Base-by-base conservation (phyloP, 2,113 vertebrate genomes). In the Arothron firmamentum region DNA sequence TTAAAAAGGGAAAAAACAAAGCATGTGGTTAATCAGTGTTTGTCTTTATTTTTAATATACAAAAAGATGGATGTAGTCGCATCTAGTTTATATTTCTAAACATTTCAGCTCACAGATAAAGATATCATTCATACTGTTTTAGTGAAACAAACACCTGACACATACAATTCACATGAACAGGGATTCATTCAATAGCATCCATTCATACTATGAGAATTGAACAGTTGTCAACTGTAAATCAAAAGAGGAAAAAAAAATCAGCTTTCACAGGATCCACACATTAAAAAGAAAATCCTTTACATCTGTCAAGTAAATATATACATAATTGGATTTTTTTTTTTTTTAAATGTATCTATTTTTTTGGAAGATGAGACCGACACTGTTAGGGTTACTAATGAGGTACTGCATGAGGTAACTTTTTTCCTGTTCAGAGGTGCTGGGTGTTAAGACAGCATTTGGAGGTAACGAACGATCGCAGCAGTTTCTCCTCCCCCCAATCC, bases 351-450 rank as follows among this genome's bases (percentile, higher is more conserved):
- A 55, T 23, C 49, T 64, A 65, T 62, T 71, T 75, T 74, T 84
- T 75, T 74, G 76, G 66, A 85, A 85, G 72, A 83, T 78, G 79
- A 85, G 66, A 81, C 81, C 45, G 78, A 83, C 73, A 85, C 79
- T 60, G 84, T 86, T 86, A 80, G 84, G 63, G 81, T 85, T 73
- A 77, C 72, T 79, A 80, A 78, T 67, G 66, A 86, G 82, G 78
- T 87, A 85, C 74, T 84, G 86, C 81, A 85, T 87, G 88, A 89
- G 88, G 88, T 89, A 89, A 87, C 70, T 81, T 75, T 80, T 83
- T 80, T 83, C n/a, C 74, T 80, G 79, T 85, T 82, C 75, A 88
- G 80, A 85, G 81, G 75, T 81, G 84, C 77, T 81, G 73, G 83
- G 80, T 79, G 71, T 82, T 17, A 81, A 82, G 83, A 85, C 83